Percentiles rank a stretch among this genome's conserved stretches.
phyloP scores from a whole-genome alignment of 2,113 vertebrate species.

The Oreochromis tanganicae region DNA sequence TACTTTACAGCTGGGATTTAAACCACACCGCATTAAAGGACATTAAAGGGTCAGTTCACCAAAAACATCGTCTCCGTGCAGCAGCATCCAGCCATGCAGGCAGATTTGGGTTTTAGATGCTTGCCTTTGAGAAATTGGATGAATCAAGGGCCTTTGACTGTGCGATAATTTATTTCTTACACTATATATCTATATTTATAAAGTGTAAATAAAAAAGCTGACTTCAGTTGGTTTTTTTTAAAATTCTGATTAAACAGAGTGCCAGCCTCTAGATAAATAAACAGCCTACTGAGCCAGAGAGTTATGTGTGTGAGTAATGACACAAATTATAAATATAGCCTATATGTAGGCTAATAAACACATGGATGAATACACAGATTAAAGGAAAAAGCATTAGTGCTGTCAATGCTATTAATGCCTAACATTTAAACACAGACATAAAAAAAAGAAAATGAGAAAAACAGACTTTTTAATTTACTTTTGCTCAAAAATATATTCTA shows the following conservation, averaged over 20 bases:
- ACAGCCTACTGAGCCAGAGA: not conserved
- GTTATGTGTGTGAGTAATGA: not conserved
- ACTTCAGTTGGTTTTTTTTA: not conserved
- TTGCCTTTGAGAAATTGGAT: not conserved
- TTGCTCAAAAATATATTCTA: not conserved
- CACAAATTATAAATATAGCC: not conserved
- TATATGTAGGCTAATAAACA: not conserved
- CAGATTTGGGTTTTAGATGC: not conserved
- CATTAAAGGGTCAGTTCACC: not conserved
- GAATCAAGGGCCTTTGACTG: not conserved
- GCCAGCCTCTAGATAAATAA: not conserved
- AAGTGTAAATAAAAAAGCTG: not conserved
- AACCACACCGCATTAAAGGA: not conserved
- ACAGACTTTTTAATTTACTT: not conserved
- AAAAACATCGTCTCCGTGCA: not conserved
- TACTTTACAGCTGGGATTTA: slow-evolving; percentile 20
- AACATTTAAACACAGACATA: not conserved
- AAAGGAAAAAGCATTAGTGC: not conserved
- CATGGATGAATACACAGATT: not conserved
- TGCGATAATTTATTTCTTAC: not conserved
- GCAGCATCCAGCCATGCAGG: not conserved
- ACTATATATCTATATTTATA: not conserved
- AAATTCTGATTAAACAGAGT: not conserved
- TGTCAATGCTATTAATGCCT: not conserved
- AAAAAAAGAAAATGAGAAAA: not conserved